Base-by-base conservation (phyloP, 2,888 invertebrate species). In the Tiliacea citrago region DNA sequence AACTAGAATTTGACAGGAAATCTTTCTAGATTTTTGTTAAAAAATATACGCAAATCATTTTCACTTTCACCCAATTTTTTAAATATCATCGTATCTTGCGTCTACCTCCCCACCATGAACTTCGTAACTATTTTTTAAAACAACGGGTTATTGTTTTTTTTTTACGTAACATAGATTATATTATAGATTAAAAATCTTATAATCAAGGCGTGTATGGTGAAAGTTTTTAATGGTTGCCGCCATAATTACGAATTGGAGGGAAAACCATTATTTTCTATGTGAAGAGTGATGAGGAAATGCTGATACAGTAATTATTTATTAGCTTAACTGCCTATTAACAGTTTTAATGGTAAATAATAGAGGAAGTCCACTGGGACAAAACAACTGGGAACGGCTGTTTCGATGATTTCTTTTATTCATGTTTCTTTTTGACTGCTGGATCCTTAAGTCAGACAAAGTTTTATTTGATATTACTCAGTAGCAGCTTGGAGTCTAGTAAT, bases 111-210 rank as follows among this genome's bases (percentile, higher is more conserved):
- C 57, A 72, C 55, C 68, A 51, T 72, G 42, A 67, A 79, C 42
- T 69, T 77, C 49, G 68, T 70, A 73, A 24, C 39, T 63, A 47
- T 79, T 81, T 51, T 39, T 68, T 83, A 72, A 71, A 74, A 67
- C 61, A 60, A 74, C 49, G 6, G 1, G 71, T 66, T 39, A 76
- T 85, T 79, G 58, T 67, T 66, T 57, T 63, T 74, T 81, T 76
- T 82, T 86, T 77, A 79, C 61, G 65, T 81, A 83, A 87, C 66
- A 29, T 51, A 75, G 42, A 76, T 61, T 66, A 53, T 42, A 72
- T 55, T 75, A 76, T n/a, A 82, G 77, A 83, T 82, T 73, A 76
- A 82, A 79, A 68, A 71, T 72, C 47, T 61, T 72, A 73, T 76
- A 83, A 85, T 73, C 49, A 67, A 73, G n/a, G 63, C 60, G 49